phyloP scores from a whole-genome alignment of 1,140 invertebrate genomes.

The Phenacoccus solenopsis region DNA sequence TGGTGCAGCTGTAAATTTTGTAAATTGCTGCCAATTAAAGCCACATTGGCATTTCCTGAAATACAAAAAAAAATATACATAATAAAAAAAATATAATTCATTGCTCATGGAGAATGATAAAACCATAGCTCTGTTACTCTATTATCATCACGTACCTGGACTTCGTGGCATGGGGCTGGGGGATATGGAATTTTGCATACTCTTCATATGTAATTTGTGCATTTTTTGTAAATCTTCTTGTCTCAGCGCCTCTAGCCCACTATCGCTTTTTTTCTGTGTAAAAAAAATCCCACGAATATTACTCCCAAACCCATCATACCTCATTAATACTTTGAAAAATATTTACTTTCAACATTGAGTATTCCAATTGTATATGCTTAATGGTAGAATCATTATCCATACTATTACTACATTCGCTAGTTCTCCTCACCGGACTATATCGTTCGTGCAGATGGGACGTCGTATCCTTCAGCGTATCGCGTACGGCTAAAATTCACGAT shows the following conservation, averaged over 20 bases:
- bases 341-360: slow-evolving; percentile 36
- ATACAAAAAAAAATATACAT: background rate
- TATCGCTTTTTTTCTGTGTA: slow-evolving; percentile 22
- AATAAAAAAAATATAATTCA: background rate
- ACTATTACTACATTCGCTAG: slow-evolving; percentile 51
- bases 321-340: no score
- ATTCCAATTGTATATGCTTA: slow-evolving; percentile 48
- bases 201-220: slow-evolving; percentile 22
- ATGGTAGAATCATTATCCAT: slow-evolving; percentile 21
- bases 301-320: no score
- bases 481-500: slow-evolving; percentile 18
- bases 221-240: slow-evolving; percentile 23
- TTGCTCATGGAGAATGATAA: no score
- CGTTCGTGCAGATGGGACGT: slow-evolving; percentile 49
- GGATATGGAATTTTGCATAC: slow-evolving; percentile 17
- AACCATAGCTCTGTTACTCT: no score
- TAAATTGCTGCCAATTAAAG: slow-evolving; percentile 19
- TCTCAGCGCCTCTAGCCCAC: slow-evolving; percentile 4
- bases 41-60: slow-evolving; percentile 20
- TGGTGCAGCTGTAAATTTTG: slow-evolving; percentile 22
- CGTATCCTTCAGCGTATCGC: slow-evolving; percentile 42
- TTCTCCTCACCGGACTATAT: slow-evolving; percentile 78
- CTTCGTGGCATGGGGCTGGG: slow-evolving; percentile 10
- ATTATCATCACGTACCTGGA: slow-evolving; percentile 18
- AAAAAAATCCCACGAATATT: background rate